Percentiles rank a stretch among this genome's conserved stretches.
Conservation (phyloP, 2,113 vertebrate genomes). For the Odocoileus virginianus region DNA sequence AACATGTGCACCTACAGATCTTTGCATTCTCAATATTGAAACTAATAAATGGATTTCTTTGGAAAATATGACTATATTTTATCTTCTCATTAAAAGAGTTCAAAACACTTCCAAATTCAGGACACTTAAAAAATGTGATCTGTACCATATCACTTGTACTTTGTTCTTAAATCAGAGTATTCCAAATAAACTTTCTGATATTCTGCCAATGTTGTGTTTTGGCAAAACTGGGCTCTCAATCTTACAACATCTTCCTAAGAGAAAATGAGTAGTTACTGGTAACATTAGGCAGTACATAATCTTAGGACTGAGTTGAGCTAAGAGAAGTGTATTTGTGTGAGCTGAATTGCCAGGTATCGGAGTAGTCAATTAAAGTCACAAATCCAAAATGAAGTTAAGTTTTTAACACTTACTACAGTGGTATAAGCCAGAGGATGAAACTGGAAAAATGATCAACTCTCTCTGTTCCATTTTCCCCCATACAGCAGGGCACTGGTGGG, state of each 20-base stretch:
- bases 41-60: neutral
- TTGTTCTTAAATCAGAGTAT: neutral
- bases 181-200: neutral
- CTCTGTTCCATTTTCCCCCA: neutral
- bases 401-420: neutral
- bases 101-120: neutral
- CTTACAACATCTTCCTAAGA: neutral
- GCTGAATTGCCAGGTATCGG: neutral
- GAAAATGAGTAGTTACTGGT: neutral
- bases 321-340: neutral
- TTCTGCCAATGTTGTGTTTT: neutral
- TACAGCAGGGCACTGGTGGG: accelerated
- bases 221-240: neutral
- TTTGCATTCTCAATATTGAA: neutral
- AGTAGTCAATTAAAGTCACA: neutral
- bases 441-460: neutral
- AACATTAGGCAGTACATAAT: neutral
- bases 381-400: neutral
- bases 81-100: neutral
- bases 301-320: neutral
- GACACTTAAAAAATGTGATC: neutral
- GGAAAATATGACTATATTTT: neutral
- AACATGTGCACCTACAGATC: neutral
- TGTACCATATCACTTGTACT: neutral
- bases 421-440: neutral